A percentile compares a stretch with the other conserved stretches of the same genome.
Conservation (phyloP, 2,888 invertebrate species). For the Sacculina carcini region DNA sequence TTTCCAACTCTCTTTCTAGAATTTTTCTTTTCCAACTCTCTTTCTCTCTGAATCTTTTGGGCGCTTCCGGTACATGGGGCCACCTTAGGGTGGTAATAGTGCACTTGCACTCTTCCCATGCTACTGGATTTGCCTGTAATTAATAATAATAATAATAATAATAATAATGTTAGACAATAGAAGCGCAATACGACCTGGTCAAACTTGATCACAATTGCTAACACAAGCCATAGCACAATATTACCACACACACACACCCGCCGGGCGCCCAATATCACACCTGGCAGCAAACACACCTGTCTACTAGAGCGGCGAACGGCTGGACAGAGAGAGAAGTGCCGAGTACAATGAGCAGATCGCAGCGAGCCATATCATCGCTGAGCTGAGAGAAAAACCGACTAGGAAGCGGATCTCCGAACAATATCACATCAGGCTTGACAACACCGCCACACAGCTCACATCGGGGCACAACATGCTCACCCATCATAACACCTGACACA, state of each 20-base stretch:
- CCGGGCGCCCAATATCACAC: neutral
- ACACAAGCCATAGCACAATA: neutral
- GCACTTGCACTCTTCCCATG: too few relatives aligned
- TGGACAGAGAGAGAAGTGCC: constrained; percentile 83
- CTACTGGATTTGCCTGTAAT: too few relatives aligned
- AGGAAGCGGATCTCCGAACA: constrained; percentile 79
- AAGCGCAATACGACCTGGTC: neutral
- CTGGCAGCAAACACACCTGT: constrained; percentile 29
- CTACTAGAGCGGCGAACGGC: constrained; percentile 70
- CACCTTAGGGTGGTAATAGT: too few relatives aligned
- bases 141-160: too few relatives aligned
- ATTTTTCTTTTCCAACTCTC: too few relatives aligned
- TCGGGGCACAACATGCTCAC: constrained; percentile 49
- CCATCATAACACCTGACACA: constrained; percentile 38
- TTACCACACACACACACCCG: neutral
- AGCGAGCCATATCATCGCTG: constrained; percentile 46
- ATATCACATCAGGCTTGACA: constrained; percentile 84
- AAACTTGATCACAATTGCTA: neutral
- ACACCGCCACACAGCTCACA: constrained; percentile 35
- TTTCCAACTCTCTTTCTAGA: too few relatives aligned
- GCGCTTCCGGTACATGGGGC: too few relatives aligned
- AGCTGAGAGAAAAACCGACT: constrained; percentile 40
- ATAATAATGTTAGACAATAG: neutral
- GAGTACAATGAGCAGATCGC: constrained; percentile 77
- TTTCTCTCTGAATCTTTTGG: too few relatives aligned